These are phyloP conservation scores for Isotomurus palustris DNA, from an alignment of 2,888 invertebrate species.

Conservation along the genomic window DNA sequence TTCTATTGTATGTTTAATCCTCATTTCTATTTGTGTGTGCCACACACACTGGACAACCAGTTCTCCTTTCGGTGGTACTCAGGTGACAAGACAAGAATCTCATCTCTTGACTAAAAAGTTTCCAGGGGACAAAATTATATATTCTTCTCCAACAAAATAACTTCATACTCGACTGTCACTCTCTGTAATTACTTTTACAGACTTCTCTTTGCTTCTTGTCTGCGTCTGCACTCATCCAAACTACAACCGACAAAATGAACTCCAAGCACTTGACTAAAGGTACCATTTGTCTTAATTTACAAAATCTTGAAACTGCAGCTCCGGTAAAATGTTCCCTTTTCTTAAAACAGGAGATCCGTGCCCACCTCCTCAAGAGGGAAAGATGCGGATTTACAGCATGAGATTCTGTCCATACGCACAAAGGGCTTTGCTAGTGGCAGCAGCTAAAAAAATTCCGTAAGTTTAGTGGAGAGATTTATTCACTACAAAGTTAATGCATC, in stretches of 20 bases:
- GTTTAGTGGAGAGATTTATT: too few relatives aligned
- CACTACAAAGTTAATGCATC: too few relatives aligned
- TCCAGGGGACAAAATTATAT: too few relatives aligned
- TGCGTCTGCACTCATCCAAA: too few relatives aligned
- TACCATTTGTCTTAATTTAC: neutral
- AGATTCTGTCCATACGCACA: conserved; percentile 50
- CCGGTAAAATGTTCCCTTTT: neutral
- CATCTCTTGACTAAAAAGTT: neutral
- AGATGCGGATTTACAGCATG: conserved; percentile 17
- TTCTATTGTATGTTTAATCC: too few relatives aligned
- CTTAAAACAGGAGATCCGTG: conserved; percentile 4
- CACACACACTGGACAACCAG: too few relatives aligned
- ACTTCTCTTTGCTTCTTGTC: too few relatives aligned
- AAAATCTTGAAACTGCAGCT: neutral
- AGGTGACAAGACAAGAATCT: neutral
- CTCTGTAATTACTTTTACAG: too few relatives aligned
- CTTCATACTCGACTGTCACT: too few relatives aligned
- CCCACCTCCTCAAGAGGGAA: conserved; percentile 11
- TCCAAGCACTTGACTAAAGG: conserved; percentile 7
- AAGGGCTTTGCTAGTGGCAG: conserved; percentile 47
- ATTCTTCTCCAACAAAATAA: too few relatives aligned
- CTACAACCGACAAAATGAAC: neutral
- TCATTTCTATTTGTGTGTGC: too few relatives aligned
- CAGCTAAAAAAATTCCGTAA: conserved; percentile 49
- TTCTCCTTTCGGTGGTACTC: too few relatives aligned